Percentiles rank a stretch among this genome's conserved stretches.
Conservation (phyloP, 2,888 invertebrate species). For the Lysandra coridon region DNA sequence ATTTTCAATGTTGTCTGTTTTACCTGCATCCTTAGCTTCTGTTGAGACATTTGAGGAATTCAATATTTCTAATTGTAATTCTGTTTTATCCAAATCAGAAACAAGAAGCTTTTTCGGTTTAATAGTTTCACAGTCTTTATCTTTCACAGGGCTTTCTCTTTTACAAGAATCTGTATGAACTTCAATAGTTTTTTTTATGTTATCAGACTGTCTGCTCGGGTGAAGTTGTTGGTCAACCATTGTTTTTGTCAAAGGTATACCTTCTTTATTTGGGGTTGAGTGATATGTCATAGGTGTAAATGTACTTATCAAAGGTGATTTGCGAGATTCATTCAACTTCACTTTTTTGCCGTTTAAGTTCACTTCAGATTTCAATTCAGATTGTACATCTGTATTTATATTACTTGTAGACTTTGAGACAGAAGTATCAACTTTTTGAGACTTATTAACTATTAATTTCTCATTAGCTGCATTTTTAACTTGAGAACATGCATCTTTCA, state of each 20-base stretch:
- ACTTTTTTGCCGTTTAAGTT: constrained; percentile 66
- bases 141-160: constrained; percentile 46
- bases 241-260: constrained; percentile 70
- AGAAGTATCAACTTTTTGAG: constrained; percentile 45
- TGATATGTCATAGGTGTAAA: constrained; percentile 71
- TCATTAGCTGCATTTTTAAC: constrained; percentile 52
- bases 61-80: constrained; percentile 27
- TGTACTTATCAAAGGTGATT: constrained; percentile 68
- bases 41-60: constrained; percentile 16
- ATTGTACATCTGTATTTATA: constrained; percentile 47
- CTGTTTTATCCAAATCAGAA: constrained; percentile 27
- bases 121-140: constrained; percentile 39
- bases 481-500: constrained; percentile 58
- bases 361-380: constrained; percentile 58
- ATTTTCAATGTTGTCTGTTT: constrained; percentile 22
- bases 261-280: constrained; percentile 74
- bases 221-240: constrained; percentile 73
- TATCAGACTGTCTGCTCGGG: constrained; percentile 69
- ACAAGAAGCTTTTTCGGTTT: constrained; percentile 31
- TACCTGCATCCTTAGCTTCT: constrained; percentile 33
- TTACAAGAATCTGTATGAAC: constrained; percentile 63
- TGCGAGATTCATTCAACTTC: constrained; percentile 67
- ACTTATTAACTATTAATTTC: constrained; percentile 53
- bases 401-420: constrained; percentile 48
- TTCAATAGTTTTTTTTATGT: constrained; percentile 72